phyloP scores from a whole-genome alignment of 2,888 invertebrate genomes.

The Drosophila cognata region DNA sequence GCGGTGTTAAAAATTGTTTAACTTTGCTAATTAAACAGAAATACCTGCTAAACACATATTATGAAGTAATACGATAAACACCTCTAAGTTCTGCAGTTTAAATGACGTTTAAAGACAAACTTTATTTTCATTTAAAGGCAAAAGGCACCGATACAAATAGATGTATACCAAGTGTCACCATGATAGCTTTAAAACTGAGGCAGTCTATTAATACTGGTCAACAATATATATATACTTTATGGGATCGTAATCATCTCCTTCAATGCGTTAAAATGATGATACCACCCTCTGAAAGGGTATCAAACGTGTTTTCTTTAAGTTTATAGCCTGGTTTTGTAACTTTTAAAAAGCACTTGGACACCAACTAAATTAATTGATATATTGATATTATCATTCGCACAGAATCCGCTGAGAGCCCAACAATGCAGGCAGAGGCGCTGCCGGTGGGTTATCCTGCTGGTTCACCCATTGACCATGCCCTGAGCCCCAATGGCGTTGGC shows the following conservation, averaged over 20 bases:
- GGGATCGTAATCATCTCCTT: background rate
- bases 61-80: background rate
- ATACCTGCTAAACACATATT: background rate
- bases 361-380: background rate
- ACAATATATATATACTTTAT: background rate
- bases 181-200: too few relatives aligned
- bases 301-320: background rate
- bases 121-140: background rate
- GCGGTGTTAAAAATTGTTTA: background rate
- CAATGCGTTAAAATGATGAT: background rate
- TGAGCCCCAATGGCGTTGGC: constrained; percentile 75
- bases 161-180: too few relatives aligned
- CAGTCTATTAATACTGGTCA: background rate
- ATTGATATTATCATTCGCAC: constrained; percentile 6
- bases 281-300: background rate
- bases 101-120: background rate
- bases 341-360: background rate
- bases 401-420: constrained; percentile 80
- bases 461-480: constrained; percentile 77
- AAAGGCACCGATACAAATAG: too few relatives aligned
- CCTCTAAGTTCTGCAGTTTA: background rate
- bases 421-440: constrained; percentile 75
- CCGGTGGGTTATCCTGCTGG: constrained; percentile 67
- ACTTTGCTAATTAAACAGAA: background rate
- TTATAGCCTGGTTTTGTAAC: background rate